Base-by-base conservation (phyloP, 2,888 invertebrate species). In the Melinaea menophilus region DNA sequence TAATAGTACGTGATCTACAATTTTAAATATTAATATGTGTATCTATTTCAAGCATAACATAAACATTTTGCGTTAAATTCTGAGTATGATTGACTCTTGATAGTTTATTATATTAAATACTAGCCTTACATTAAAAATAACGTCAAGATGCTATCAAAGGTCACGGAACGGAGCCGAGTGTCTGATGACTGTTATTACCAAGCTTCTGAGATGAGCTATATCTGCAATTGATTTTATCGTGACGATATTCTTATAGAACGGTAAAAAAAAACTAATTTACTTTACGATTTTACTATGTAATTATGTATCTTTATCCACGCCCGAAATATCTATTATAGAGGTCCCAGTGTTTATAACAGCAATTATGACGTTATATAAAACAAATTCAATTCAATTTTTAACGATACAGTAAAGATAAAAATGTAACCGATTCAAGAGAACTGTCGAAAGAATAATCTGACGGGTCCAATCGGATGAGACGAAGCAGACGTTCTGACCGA, bases 181-280 rank as follows among this genome's bases (percentile, higher is more conserved):
- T 64, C 72, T 71, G 75, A 83, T 79, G 79, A 81, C 87, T 81
- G 75, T 86, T 84, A 89, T 89, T 88, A 73, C 70, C 61, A 66
- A 74, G 86, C 85, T 85, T 75, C 86, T 77, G 84, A 82, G 79
- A 79, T 79, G 74, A 77, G 74, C 78, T 68, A 78, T 79, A 78
- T 76, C 78, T 79, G 79, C 80, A 80, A 85, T 85, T 84, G 87
- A 88, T 88, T 86, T 84, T 88, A 87, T 88, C 88, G 77, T 80
- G 82, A 87, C 84, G 82, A 86, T 63, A 85, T 87, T 84, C 88
- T 86, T 82, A 84, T 59, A 51, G 63, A 69, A 61, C 61, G 58
- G 59, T 56, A 63, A 63, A 63, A 63, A 60, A 67, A 68, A 61
- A 55, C 37, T 55, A 41, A 62, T 59, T 65, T 60, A 51, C 59